Evolutionary conservation across 2,888 invertebrate genomes (phyloP).

Genomic region (Scaptomyza caliginosa): DNA sequence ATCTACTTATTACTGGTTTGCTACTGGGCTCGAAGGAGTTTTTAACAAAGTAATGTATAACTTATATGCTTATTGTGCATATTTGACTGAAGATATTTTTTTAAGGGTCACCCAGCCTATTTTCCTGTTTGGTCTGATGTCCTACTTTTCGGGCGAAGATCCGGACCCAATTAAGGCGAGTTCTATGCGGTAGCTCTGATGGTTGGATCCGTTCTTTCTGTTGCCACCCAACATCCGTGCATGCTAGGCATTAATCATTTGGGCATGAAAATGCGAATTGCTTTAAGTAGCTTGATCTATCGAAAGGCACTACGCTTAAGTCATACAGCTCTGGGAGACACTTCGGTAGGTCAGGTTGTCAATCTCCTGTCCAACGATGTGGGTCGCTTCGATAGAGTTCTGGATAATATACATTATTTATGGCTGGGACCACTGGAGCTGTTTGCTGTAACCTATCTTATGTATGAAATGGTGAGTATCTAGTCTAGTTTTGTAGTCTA

Average conservation of each 20-base stretch:
- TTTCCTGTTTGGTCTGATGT: slow-evolving; percentile 87
- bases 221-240: slow-evolving; percentile 92
- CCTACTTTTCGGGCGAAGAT: slow-evolving; percentile 84
- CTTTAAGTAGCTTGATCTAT: slow-evolving; percentile 88
- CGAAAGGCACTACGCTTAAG: slow-evolving; percentile 88
- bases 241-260: slow-evolving; percentile 89
- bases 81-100: neutral
- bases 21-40: slow-evolving; percentile 86
- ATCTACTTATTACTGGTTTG: slow-evolving; percentile 86
- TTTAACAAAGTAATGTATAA: slow-evolving; percentile 83
- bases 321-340: slow-evolving; percentile 89
- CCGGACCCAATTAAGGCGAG: slow-evolving; percentile 85
- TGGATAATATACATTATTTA: slow-evolving; percentile 94
- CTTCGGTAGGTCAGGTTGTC: slow-evolving; percentile 90
- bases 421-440: slow-evolving; percentile 96
- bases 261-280: slow-evolving; percentile 88
- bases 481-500: neutral
- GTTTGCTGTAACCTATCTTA: slow-evolving; percentile 90
- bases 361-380: slow-evolving; percentile 98
- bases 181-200: slow-evolving; percentile 90
- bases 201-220: slow-evolving; percentile 88
- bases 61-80: too few relatives aligned
- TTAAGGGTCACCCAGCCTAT: slow-evolving; percentile 87
- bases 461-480: slow-evolving; percentile 86
- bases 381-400: slow-evolving; percentile 87